These are phyloP conservation scores for Drosophila mercatorum DNA, from an alignment of 2,888 invertebrate genomes.

Conservation along the genomic window DNA sequence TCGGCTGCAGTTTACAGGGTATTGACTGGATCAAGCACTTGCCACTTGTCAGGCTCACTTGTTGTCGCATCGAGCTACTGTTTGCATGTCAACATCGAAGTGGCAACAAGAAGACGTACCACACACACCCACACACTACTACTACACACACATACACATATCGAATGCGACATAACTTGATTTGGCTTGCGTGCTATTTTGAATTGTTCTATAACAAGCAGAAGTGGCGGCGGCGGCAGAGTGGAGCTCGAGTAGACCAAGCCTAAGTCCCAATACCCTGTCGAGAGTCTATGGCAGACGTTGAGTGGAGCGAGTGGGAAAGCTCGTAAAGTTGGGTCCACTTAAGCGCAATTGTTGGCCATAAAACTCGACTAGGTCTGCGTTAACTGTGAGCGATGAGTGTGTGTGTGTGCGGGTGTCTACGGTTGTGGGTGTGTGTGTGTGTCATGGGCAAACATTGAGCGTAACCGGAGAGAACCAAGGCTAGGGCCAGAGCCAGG, in stretches of 20 bases:
- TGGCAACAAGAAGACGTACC: slow-evolving; percentile 53
- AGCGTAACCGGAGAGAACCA: slow-evolving; percentile 20
- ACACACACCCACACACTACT: slow-evolving; percentile 14
- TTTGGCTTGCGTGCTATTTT: slow-evolving; percentile 75
- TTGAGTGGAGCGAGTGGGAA: slow-evolving; percentile 4
- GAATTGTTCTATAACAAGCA: slow-evolving; percentile 54
- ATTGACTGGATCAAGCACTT: slow-evolving; percentile 20
- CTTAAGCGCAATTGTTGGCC: slow-evolving; percentile 78
- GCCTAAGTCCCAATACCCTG: slow-evolving; percentile 32
- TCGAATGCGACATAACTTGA: slow-evolving; percentile 59
- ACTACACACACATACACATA: slow-evolving; percentile 9
- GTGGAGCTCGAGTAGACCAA: slow-evolving; percentile 21
- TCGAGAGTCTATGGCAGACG: slow-evolving; percentile 5
- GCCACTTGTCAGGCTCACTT: slow-evolving; percentile 21
- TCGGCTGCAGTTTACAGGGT: slow-evolving; percentile 11
- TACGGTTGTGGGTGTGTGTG: slow-evolving; percentile 7
- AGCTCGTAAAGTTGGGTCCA: slow-evolving; percentile 76
- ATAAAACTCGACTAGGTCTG: slow-evolving; percentile 65
- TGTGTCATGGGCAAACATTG: slow-evolving; percentile 29
- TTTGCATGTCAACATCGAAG: slow-evolving; percentile 61
- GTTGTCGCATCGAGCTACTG: slow-evolving; percentile 43
- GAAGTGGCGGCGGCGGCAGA: slow-evolving; percentile 4
- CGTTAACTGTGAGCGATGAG: slow-evolving; percentile 18
- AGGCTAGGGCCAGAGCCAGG: neutral
- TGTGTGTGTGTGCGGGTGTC: slow-evolving; percentile 6